These are phyloP conservation scores for Brachionus koreanus DNA, from an alignment of 1,140 invertebrate species.

Conservation along the genomic window DNA sequence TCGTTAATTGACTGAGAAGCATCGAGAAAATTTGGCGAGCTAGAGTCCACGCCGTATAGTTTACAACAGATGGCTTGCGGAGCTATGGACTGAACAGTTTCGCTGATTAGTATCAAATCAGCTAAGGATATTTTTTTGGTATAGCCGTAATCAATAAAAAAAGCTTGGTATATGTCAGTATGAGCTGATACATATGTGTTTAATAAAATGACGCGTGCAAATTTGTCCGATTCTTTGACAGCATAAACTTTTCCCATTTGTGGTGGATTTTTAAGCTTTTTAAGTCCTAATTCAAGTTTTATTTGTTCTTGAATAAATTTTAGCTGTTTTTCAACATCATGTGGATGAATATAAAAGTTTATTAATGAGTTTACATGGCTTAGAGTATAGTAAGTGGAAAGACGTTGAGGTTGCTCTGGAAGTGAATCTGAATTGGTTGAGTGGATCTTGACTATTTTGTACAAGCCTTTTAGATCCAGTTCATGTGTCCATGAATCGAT, in stretches of 20 bases:
- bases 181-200: neutral
- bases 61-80: slow-evolving; percentile 32
- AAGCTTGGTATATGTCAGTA: neutral
- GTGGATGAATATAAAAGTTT: slow-evolving; percentile 18
- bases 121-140: neutral
- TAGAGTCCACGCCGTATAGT: neutral
- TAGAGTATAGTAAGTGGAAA: neutral
- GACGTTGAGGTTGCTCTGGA: neutral
- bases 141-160: slow-evolving; percentile 22
- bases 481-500: neutral
- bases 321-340: neutral
- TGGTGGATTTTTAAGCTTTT: neutral
- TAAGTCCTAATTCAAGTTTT: neutral
- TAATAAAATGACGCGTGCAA: neutral
- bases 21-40: neutral
- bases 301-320: slow-evolving; percentile 35
- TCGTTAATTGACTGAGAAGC: neutral
- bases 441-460: slow-evolving; percentile 23
- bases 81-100: neutral
- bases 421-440: neutral
- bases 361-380: neutral
- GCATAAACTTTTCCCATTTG: neutral
- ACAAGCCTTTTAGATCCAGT: neutral
- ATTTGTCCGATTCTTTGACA: neutral
- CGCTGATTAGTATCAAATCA: neutral